These are phyloP conservation scores for Dinothrombium tinctorium DNA, from an alignment of 1,140 invertebrate species.

Conservation along the genomic window DNA sequence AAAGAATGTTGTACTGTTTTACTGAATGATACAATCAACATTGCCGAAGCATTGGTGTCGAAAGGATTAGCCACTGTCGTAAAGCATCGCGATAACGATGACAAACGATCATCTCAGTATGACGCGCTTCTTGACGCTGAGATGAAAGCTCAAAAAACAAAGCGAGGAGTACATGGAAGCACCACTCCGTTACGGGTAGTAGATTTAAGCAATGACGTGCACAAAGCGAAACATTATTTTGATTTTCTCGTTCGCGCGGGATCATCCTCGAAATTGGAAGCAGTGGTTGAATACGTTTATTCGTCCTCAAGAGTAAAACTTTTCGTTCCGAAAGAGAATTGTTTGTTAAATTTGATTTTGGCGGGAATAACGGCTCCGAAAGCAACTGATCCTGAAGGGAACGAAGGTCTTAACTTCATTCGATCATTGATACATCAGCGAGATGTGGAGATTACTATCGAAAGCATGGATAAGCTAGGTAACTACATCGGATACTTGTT, in stretches of 20 bases:
- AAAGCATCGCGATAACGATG: conserved; percentile 77
- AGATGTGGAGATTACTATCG: conserved; percentile 78
- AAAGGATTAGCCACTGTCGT: conserved; percentile 82
- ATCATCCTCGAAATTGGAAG: conserved; percentile 46
- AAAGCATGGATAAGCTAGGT: conserved; percentile 82
- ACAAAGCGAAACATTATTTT: conserved; percentile 71
- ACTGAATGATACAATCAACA: conserved; percentile 36
- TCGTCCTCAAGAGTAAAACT: conserved; percentile 74
- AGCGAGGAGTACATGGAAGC: conserved; percentile 59
- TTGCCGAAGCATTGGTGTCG: conserved; percentile 73
- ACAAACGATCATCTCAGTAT: conserved; percentile 79
- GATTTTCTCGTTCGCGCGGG: conserved; percentile 52
- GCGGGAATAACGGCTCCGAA: conserved; percentile 23
- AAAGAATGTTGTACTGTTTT: conserved; percentile 80
- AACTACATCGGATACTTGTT: conserved; percentile 92
- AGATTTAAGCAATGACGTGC: conserved; percentile 30
- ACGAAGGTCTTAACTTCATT: conserved; percentile 71
- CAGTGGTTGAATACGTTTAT: conserved; percentile 70
- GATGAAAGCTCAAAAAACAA: conserved; percentile 62
- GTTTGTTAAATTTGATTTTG: conserved; percentile 29
- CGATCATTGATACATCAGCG: conserved; percentile 68
- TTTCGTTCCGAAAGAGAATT: conserved; percentile 82
- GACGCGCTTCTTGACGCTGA: conserved; percentile 82
- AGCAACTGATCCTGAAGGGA: conserved; percentile 65
- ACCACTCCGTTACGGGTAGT: conserved; percentile 8